Percentiles rank a stretch among this genome's conserved stretches.
These are phyloP conservation scores for Resseliella maxima DNA, from an alignment of 2,888 invertebrate species.

Conservation along the genomic window DNA sequence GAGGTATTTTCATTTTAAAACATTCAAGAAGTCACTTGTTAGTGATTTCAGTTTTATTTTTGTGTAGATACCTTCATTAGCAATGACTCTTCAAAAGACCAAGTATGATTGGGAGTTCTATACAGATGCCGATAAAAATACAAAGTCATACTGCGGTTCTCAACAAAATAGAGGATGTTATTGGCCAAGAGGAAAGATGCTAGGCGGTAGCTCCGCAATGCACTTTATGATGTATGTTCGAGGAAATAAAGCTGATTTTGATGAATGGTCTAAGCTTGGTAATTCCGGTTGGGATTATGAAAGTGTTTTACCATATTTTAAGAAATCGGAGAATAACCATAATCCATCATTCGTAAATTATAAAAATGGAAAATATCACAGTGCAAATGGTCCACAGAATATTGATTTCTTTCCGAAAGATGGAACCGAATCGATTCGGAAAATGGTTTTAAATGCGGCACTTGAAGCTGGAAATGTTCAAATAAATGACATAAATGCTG, in stretches of 20 bases:
- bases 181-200: constrained; percentile 72
- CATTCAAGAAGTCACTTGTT: not conserved
- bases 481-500: not conserved
- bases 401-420: constrained; percentile 64
- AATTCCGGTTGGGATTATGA: constrained; percentile 79
- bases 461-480: constrained; percentile 58
- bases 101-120: constrained; percentile 31
- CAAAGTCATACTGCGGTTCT: not conserved
- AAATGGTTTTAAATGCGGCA: constrained; percentile 67
- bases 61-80: constrained; percentile 54
- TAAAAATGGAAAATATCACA: constrained; percentile 65
- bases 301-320: constrained; percentile 81
- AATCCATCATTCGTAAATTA: constrained; percentile 72
- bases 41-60: not conserved
- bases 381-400: constrained; percentile 68
- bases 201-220: constrained; percentile 75
- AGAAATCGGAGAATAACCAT: constrained; percentile 81
- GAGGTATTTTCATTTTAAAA: constrained; percentile 61
- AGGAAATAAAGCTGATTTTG: constrained; percentile 75
- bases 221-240: constrained; percentile 76
- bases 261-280: constrained; percentile 73
- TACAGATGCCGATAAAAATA: not conserved
- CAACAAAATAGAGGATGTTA: constrained; percentile 63
- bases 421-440: not conserved
- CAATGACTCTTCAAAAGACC: constrained; percentile 15